Conservation (phyloP, 2,888 invertebrate species). For the Scrobipalpa costella region DNA sequence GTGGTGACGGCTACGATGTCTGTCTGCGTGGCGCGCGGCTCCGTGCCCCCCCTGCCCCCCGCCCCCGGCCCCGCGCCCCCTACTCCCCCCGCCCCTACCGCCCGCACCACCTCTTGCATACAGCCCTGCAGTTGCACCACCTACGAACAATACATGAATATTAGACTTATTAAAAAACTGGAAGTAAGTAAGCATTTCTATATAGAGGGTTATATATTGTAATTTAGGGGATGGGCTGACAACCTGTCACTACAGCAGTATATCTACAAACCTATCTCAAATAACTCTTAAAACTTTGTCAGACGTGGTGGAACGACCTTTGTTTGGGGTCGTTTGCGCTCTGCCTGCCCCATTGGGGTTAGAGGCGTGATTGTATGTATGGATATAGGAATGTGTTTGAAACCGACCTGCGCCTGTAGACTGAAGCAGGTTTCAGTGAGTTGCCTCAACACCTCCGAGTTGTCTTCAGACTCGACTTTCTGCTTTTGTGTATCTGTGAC, state of each 20-base stretch:
- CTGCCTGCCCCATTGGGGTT: too few relatives aligned
- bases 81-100: too few relatives aligned
- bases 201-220: neutral
- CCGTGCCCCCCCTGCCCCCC: slow-evolving; percentile 48
- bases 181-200: neutral
- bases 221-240: too few relatives aligned
- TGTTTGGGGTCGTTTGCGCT: too few relatives aligned
- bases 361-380: too few relatives aligned
- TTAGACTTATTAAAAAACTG: neutral
- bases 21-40: slow-evolving; percentile 85
- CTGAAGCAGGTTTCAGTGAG: slow-evolving; percentile 88
- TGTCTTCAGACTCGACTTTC: slow-evolving; percentile 56
- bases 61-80: too few relatives aligned
- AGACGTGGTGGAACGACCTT: too few relatives aligned
- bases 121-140: slow-evolving; percentile 89
- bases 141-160: slow-evolving; percentile 55
- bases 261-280: too few relatives aligned
- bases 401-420: slow-evolving; percentile 85
- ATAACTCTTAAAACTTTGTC: too few relatives aligned
- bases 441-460: slow-evolving; percentile 84
- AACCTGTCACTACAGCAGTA: too few relatives aligned
- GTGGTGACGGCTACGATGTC: slow-evolving; percentile 90
- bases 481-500: slow-evolving; percentile 57
- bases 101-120: slow-evolving; percentile 88
- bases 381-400: neutral